phyloP scores from a whole-genome alignment of 2,797 vertebrate species.

The Silurus aristotelis region DNA sequence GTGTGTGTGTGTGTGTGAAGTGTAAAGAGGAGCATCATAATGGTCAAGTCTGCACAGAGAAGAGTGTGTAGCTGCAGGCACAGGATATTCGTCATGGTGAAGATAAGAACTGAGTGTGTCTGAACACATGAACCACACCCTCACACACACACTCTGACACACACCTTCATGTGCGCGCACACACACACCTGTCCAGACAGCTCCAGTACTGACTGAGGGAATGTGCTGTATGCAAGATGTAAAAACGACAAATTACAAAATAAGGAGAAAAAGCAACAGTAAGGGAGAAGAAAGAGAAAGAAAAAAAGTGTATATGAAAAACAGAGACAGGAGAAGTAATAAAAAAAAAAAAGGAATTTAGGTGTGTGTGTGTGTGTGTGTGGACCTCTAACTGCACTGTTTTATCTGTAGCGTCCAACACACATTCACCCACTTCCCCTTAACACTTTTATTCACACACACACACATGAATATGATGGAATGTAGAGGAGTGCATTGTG shows the following conservation, averaged over 20 bases:
- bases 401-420: neutral
- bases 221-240: neutral
- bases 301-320: too few species aligned
- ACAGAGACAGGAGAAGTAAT: neutral
- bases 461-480: neutral
- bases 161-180: neutral
- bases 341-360: neutral
- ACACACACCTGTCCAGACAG: constrained; percentile 26
- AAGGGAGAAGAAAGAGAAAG: rapidly evolving
- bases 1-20: constrained; percentile 4
- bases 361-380: neutral
- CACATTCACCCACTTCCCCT: neutral
- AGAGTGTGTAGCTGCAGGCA: constrained; percentile 40
- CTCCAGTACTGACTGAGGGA: neutral
- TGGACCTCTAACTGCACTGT: too few species aligned
- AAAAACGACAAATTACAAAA: neutral
- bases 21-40: neutral
- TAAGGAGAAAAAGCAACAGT: neutral
- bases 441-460: neutral
- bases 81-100: constrained; percentile 54
- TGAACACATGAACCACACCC: constrained; percentile 44
- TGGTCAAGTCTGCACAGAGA: constrained; percentile 24
- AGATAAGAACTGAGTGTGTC: constrained; percentile 9
- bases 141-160: neutral
- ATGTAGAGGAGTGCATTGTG: neutral